These are phyloP conservation scores for Papilio polyxenes DNA, from an alignment of 1,140 invertebrate species.

Conservation along the genomic window DNA sequence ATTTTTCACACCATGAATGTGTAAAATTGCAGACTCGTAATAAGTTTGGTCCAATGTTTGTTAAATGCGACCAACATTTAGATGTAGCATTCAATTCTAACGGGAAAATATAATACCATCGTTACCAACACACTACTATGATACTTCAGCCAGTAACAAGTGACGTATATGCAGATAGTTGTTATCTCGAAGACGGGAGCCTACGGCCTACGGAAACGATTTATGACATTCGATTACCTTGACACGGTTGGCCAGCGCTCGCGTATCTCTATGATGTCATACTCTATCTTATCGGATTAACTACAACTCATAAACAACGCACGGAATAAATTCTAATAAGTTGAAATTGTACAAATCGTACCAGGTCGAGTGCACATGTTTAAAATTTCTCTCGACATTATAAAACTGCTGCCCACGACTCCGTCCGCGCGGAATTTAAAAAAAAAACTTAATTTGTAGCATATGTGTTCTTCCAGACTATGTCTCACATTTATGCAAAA, in stretches of 20 bases:
- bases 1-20: no score
- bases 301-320: constrained; percentile 38
- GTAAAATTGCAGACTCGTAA: no score
- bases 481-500: no score
- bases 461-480: no score
- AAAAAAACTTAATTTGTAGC: no score
- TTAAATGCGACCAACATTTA: no score
- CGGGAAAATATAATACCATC: neutral
- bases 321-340: constrained; percentile 21
- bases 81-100: no score
- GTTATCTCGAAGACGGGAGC: constrained; percentile 33
- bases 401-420: no score
- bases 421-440: no score
- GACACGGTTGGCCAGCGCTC: constrained; percentile 45
- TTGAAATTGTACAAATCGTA: neutral
- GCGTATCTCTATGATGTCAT: constrained; percentile 48
- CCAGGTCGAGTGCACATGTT: neutral
- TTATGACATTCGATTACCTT: constrained; percentile 50
- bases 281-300: constrained; percentile 50
- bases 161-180: constrained; percentile 33
- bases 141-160: neutral
- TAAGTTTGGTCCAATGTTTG: no score
- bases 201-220: constrained; percentile 37
- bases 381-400: neutral
- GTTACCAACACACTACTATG: neutral